Evolutionary conservation across 1,140 invertebrate genomes (phyloP).

Genomic region (Wiebesia pumilae): DNA sequence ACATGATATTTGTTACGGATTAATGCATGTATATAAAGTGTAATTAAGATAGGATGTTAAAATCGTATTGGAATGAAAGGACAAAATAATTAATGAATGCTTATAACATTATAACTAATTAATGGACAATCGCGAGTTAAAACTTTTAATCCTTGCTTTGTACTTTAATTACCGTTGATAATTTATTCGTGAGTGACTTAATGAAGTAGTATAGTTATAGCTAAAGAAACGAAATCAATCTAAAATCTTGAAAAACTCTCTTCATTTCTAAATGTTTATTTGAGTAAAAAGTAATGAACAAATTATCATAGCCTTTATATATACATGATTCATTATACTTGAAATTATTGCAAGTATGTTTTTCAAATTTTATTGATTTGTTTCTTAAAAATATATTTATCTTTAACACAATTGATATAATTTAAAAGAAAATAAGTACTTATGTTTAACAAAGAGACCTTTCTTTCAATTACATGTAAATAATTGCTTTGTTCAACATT

Average conservation of each 20-base stretch:
- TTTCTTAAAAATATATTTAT: neutral
- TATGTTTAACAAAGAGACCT: neutral
- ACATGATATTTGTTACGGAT: constrained; percentile 41
- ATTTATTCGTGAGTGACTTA: constrained; percentile 21
- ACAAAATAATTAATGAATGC: constrained; percentile 19
- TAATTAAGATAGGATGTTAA: constrained; percentile 41
- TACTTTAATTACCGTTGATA: neutral
- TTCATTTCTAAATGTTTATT: neutral
- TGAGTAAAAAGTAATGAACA: neutral
- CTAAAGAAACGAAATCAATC: constrained; percentile 18
- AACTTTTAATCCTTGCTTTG: neutral
- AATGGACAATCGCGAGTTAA: neutral
- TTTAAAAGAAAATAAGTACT: neutral
- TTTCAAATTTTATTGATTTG: neutral
- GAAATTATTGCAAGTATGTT: neutral
- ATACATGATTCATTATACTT: constrained; percentile 18
- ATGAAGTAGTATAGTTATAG: neutral
- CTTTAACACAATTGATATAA: neutral
- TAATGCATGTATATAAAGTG: constrained; percentile 47
- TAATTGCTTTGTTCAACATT: neutral
- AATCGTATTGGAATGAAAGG: neutral
- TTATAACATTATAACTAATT: neutral
- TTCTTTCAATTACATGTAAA: neutral
- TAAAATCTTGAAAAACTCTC: neutral
- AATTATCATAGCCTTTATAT: neutral